phyloP scores from a whole-genome alignment of 2,113 vertebrate species.

The Cathartes aura region DNA sequence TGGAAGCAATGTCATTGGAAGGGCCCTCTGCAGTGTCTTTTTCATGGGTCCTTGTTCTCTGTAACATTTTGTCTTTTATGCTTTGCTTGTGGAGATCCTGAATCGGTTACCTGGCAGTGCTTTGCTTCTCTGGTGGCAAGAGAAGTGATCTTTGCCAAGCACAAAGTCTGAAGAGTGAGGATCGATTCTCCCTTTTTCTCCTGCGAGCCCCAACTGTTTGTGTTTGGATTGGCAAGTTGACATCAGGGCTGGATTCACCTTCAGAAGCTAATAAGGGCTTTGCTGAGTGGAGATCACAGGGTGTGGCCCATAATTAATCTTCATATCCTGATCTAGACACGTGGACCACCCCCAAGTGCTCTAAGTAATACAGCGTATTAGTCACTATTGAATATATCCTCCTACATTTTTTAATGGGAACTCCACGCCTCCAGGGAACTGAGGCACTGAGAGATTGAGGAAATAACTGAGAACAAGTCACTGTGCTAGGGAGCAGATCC shows the following conservation, averaged over 20 bases:
- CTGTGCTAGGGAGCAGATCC: background rate
- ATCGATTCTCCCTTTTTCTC: background rate
- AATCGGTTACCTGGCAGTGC: too few species aligned
- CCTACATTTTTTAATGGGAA: background rate
- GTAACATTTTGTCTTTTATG: background rate
- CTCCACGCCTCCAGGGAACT: background rate
- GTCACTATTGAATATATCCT: background rate
- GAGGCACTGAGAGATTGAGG: background rate
- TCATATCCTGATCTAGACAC: background rate
- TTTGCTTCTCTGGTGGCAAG: background rate
- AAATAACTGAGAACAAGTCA: background rate
- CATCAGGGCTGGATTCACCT: background rate
- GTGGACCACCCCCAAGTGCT: background rate
- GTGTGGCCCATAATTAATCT: background rate
- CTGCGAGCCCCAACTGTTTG: accelerated
- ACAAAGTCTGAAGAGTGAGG: background rate
- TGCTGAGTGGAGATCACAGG: background rate
- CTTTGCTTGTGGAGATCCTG: background rate
- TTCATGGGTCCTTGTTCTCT: background rate
- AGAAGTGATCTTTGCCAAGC: background rate
- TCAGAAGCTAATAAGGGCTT: background rate
- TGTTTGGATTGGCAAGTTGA: background rate
- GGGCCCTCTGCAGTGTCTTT: background rate
- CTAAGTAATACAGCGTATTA: background rate
- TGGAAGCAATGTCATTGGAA: background rate